A percentile compares a stretch with the other conserved stretches of the same genome.
phyloP scores from a whole-genome alignment of 2,888 invertebrate genomes.

The Fabriciana adippe region DNA sequence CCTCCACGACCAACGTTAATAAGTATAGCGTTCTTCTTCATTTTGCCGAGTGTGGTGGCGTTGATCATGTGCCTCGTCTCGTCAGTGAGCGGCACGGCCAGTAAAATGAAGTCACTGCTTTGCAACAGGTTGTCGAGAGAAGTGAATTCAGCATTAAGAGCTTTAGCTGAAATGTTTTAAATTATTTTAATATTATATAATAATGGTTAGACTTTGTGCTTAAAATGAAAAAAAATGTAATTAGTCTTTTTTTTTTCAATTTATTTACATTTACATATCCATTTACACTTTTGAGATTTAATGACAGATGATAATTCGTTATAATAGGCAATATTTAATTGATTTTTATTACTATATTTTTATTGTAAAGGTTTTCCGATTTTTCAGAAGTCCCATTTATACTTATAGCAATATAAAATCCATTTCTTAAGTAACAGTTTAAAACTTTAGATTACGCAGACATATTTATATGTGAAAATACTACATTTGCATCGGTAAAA shows the following conservation, averaged over 20 bases:
- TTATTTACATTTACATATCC: background rate
- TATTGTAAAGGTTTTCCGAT: too few relatives aligned
- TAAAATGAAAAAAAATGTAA: background rate
- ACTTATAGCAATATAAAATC: too few relatives aligned
- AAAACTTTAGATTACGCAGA: too few relatives aligned
- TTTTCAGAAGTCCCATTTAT: too few relatives aligned
- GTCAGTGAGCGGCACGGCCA: constrained; percentile 89
- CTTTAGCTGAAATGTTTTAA: constrained; percentile 55
- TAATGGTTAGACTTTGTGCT: background rate
- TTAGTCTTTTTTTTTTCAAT: background rate
- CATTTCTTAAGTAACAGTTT: too few relatives aligned
- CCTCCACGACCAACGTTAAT: constrained; percentile 94
- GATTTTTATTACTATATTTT: too few relatives aligned
- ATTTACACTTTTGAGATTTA: too few relatives aligned
- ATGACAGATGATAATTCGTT: too few relatives aligned
- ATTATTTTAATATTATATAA: background rate
- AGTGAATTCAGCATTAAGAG: constrained; percentile 84
- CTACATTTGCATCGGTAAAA: too few relatives aligned
- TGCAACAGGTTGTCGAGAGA: constrained; percentile 86
- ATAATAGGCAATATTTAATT: too few relatives aligned
- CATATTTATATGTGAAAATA: too few relatives aligned
- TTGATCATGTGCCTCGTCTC: constrained; percentile 92
- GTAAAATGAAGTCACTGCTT: constrained; percentile 93
- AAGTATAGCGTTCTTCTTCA: constrained; percentile 94
- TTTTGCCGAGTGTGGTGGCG: constrained; percentile 87